Percentiles rank a stretch among this genome's conserved stretches.
These are phyloP conservation scores for Eupsilia transversa DNA, from an alignment of 2,888 invertebrate species.

Conservation along the genomic window DNA sequence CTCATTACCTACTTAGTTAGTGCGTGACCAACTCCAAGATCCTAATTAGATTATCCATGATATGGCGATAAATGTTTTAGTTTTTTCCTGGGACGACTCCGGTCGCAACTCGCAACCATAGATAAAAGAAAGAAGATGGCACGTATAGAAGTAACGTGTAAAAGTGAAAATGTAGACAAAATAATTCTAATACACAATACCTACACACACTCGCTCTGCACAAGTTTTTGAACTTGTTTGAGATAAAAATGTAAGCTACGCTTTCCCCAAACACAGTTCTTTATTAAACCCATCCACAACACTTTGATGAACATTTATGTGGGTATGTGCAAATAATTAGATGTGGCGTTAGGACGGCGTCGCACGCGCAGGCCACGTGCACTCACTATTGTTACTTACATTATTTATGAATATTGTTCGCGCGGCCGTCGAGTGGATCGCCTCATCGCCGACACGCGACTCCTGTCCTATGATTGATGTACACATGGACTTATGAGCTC, in stretches of 20 bases:
- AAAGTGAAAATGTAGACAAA: neutral
- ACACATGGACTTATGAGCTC: conserved; percentile 78
- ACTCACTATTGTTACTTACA: conserved; percentile 79
- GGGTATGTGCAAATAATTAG: conserved; percentile 85
- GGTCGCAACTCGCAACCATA: neutral
- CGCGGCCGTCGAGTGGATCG: conserved; percentile 75
- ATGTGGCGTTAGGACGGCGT: conserved; percentile 76
- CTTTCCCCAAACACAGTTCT: conserved; percentile 10
- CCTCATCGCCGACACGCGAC: conserved; percentile 80
- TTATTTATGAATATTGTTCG: conserved; percentile 90
- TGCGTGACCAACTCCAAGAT: conserved; percentile 23
- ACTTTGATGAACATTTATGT: conserved; percentile 71
- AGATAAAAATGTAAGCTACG: neutral
- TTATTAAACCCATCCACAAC: conserved; percentile 61
- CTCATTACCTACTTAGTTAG: neutral
- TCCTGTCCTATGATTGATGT: conserved; percentile 74
- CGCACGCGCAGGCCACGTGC: conserved; percentile 74
- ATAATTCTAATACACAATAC: neutral
- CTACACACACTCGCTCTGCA: too few relatives aligned
- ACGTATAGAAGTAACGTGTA: too few relatives aligned
- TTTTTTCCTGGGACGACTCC: neutral
- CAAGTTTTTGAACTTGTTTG: neutral
- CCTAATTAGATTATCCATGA: conserved; percentile 11
- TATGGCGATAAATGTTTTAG: conserved; percentile 1
- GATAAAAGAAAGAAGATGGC: neutral